phyloP scores from a whole-genome alignment of 1,140 invertebrate genomes.

The Cotesia chilonis region DNA sequence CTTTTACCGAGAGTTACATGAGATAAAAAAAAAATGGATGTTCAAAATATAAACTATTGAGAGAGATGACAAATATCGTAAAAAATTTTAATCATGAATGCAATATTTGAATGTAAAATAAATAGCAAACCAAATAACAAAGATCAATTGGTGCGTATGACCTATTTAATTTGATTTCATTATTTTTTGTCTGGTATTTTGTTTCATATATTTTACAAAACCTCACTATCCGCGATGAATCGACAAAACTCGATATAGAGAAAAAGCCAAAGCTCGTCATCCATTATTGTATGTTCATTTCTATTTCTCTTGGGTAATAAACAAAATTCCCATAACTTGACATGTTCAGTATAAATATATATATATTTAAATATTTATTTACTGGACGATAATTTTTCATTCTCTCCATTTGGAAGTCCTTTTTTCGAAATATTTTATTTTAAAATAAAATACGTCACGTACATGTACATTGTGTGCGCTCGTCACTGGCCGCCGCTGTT shows the following conservation, averaged over 20 bases:
- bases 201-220: not conserved
- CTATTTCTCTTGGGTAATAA: conserved; percentile 18
- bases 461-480: conserved; percentile 20
- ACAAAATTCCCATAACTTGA: conserved; percentile 19
- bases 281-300: conserved; percentile 16
- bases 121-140: not conserved
- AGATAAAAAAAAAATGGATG: not conserved
- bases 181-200: not conserved
- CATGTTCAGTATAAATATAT: conserved; percentile 1
- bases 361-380: no score
- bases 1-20: no score
- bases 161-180: conserved; percentile 9
- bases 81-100: not conserved
- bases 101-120: not conserved
- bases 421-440: conserved; percentile 5
- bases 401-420: not conserved
- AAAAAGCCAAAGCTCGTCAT: conserved; percentile 3
- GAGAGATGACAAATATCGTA: not conserved
- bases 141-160: conserved; percentile 15
- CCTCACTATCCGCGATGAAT: not conserved
- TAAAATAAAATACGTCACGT: conserved; percentile 14
- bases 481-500: not conserved
- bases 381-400: conserved; percentile 8
- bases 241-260: not conserved
- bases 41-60: not conserved